phyloP scores from a whole-genome alignment of 2,113 vertebrate genomes.

The Equus quagga region DNA sequence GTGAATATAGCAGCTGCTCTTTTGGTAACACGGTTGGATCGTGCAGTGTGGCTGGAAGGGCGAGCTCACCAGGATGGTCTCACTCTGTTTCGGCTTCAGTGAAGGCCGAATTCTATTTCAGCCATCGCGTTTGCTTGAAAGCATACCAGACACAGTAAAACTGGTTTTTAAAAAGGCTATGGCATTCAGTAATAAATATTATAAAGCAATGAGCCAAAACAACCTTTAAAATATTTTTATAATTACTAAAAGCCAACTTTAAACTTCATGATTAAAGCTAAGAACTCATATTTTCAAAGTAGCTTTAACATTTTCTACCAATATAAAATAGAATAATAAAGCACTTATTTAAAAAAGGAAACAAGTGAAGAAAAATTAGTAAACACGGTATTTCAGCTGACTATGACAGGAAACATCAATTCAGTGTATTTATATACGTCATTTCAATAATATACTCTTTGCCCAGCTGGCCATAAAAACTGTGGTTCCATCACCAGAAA shows the following conservation, averaged over 20 bases:
- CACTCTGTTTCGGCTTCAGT: slow-evolving; percentile 42
- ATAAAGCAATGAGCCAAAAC: slow-evolving; percentile 63
- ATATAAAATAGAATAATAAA: slow-evolving; percentile 68
- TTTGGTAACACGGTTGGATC: not conserved
- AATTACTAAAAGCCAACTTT: slow-evolving; percentile 54
- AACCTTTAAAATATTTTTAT: slow-evolving; percentile 66
- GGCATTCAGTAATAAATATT: slow-evolving; percentile 74
- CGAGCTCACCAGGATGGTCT: not conserved
- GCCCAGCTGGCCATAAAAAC: slow-evolving; percentile 57
- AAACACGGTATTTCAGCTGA: slow-evolving; percentile 62
- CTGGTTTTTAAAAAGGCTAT: slow-evolving; percentile 66
- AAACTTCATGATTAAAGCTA: slow-evolving; percentile 73
- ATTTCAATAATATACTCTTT: slow-evolving; percentile 51
- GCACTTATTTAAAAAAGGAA: slow-evolving; percentile 43
- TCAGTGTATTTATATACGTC: slow-evolving; percentile 48
- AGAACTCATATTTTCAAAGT: slow-evolving; percentile 73
- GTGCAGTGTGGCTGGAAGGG: not conserved
- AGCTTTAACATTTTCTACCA: slow-evolving; percentile 55
- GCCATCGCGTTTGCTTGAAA: slow-evolving; percentile 57
- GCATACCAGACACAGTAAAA: slow-evolving; percentile 66
- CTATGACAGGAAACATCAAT: slow-evolving; percentile 49
- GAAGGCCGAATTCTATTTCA: slow-evolving; percentile 51
- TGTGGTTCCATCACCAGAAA: slow-evolving; percentile 43
- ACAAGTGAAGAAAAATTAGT: slow-evolving; percentile 67
- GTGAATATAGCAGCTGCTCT: slow-evolving; percentile 57